A percentile compares a stretch with the other conserved stretches of the same genome.
These are phyloP conservation scores for cat (Felis catus) DNA, from an alignment of 2,113 vertebrate genomes.

Conservation along the genomic window DNA sequence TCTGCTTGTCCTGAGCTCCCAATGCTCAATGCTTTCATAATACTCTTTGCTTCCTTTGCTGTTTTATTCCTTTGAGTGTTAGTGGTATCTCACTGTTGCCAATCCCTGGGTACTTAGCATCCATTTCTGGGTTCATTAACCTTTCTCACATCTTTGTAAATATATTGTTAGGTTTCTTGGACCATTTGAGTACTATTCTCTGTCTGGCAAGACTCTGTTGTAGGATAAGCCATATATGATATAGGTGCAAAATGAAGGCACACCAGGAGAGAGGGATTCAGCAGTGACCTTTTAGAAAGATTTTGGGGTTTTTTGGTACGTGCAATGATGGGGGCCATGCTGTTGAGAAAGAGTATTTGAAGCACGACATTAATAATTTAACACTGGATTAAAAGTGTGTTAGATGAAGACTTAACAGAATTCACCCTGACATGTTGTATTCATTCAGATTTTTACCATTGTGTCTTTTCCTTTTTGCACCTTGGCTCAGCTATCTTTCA, in stretches of 20 bases:
- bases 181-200: neutral
- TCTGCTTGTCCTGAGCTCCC: neutral
- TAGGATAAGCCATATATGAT: neutral
- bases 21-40: neutral
- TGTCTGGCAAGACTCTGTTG: neutral
- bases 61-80: neutral
- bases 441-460: conserved; percentile 30
- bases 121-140: neutral
- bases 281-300: conserved; percentile 9
- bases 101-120: neutral
- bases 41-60: neutral
- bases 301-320: neutral
- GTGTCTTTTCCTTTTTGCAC: neutral
- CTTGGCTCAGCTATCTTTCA: neutral
- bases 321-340: too few species aligned
- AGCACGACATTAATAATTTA: conserved; percentile 35
- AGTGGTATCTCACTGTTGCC: neutral
- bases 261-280: neutral
- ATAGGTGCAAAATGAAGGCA: neutral
- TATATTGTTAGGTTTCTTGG: neutral
- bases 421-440: neutral
- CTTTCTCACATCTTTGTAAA: conserved; percentile 5
- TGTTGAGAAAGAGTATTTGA: conserved; percentile 46
- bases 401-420: conserved; percentile 17
- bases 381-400: neutral